These are phyloP conservation scores for Sminthurides bifidus DNA, from an alignment of 1,140 invertebrate genomes.

Conservation along the genomic window DNA sequence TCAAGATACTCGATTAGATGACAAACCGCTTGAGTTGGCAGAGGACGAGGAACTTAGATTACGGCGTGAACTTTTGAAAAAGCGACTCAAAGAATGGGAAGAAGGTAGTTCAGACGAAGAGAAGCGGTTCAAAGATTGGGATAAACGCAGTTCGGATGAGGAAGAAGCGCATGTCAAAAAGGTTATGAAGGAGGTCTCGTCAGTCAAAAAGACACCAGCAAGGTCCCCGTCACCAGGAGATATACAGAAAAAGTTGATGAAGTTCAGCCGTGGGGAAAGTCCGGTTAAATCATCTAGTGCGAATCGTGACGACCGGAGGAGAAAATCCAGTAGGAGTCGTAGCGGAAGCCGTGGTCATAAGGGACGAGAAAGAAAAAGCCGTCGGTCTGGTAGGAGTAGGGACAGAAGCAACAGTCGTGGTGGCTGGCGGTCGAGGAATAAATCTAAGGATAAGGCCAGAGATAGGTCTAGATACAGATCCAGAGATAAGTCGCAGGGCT, in stretches of 20 bases:
- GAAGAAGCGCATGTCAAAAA: background rate
- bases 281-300: background rate
- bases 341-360: background rate
- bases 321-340: background rate
- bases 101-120: conserved; percentile 18
- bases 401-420: background rate
- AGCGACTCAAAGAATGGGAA: conserved; percentile 27
- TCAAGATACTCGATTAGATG: background rate
- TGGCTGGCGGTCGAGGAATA: background rate
- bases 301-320: too few relatives aligned
- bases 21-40: background rate
- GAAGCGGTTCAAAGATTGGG: conserved; percentile 3
- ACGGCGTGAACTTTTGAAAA: conserved; percentile 24
- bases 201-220: background rate
- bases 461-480: conserved; percentile 1
- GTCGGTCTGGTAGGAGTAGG: too few relatives aligned
- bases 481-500: background rate
- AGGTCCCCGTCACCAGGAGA: background rate
- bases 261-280: background rate
- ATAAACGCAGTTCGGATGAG: background rate
- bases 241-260: background rate
- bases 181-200: background rate
- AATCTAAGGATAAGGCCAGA: background rate
- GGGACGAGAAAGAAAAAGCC: background rate
- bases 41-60: conserved; percentile 23